Base-by-base conservation (phyloP, 1,140 invertebrate species). In the Megalonaias nervosa region DNA sequence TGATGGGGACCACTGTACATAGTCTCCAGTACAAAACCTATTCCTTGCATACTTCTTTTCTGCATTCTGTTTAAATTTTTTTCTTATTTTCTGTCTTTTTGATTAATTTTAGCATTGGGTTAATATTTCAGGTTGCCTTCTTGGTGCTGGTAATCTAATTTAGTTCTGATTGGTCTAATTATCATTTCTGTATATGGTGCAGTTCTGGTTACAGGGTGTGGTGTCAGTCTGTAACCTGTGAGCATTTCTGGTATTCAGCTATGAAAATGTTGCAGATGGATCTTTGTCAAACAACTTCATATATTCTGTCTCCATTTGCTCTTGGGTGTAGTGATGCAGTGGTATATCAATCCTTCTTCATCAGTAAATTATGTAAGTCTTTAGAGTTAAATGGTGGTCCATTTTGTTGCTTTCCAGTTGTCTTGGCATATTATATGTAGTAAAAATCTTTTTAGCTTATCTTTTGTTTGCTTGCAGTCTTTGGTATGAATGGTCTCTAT, bases 401-500 rank as follows among this genome's bases (percentile, higher is more conserved):
- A 59, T n/a, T n/a, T 1, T 14, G 13, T n/a, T 13, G 68, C 31
- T 66, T 9, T 66, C 12, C n/a, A 66, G n/a, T 66, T 16, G n/a
- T 26, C 2, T 31, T 5, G 65, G 62, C 6, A 38, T 74, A 23
- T 60, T 62, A 23, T 74, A 62, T 74, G 71, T 74, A n/a, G 71
- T n/a, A 57, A 74, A 74, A 21, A 72, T 72, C 31, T 65, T 73
- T 55, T 55, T 19, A 73, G 48, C 56, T 56, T 60, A 2, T 65
- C 71, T 61, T n/a, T 58, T 58, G 68, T 71, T 4, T 61, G 14
- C 62, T 70, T 67, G 17, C 60, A 67, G 31, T 67, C 70, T 62
- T 77, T 79, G 26, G 75, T 74, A 58, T 23, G 65, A 14, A 83
- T 58, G 38, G 61, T 62, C 48, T 82, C 71, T 17, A 84, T 80